Percentiles rank a stretch among this genome's conserved stretches.
Conservation (phyloP, 2,113 vertebrate genomes). For the Cariama cristata region DNA sequence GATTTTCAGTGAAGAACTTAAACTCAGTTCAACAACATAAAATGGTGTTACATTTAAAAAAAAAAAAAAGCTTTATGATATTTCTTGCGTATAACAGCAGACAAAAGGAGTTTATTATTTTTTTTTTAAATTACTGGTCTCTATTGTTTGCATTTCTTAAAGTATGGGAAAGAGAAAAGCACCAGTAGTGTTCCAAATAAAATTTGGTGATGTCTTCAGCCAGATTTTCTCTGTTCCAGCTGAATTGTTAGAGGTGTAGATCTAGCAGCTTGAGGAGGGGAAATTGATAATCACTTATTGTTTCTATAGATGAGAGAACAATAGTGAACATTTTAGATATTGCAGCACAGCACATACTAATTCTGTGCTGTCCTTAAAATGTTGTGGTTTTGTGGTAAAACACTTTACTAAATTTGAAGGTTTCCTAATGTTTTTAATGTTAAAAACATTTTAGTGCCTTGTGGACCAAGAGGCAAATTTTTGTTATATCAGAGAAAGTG, state of each 20-base stretch:
- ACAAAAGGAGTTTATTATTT: not conserved
- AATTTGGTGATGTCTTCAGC: not conserved
- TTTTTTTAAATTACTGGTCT: not conserved
- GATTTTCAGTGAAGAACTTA: not conserved
- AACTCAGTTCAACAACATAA: not conserved
- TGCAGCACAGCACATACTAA: not conserved
- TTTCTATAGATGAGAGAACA: not conserved
- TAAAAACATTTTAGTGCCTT: not conserved
- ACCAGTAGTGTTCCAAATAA: not conserved
- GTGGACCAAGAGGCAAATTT: not conserved
- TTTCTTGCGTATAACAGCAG: not conserved
- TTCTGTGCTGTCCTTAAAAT: not conserved
- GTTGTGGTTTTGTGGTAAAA: not conserved
- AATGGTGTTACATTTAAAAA: not conserved
- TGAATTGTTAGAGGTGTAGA: not conserved
- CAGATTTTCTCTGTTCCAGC: not conserved
- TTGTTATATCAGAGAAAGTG: not conserved
- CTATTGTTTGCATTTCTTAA: not conserved
- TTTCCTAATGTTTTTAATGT: not conserved
- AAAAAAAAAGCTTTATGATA: not conserved
- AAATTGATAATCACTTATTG: not conserved
- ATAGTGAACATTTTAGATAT: not conserved
- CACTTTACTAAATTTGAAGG: not conserved
- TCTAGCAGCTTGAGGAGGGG: not conserved
- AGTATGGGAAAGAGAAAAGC: not conserved